Percentiles rank a stretch among this genome's conserved stretches.
Evolutionary conservation across 2,113 vertebrate genomes (phyloP).

Genomic region (Chauna torquata): DNA sequence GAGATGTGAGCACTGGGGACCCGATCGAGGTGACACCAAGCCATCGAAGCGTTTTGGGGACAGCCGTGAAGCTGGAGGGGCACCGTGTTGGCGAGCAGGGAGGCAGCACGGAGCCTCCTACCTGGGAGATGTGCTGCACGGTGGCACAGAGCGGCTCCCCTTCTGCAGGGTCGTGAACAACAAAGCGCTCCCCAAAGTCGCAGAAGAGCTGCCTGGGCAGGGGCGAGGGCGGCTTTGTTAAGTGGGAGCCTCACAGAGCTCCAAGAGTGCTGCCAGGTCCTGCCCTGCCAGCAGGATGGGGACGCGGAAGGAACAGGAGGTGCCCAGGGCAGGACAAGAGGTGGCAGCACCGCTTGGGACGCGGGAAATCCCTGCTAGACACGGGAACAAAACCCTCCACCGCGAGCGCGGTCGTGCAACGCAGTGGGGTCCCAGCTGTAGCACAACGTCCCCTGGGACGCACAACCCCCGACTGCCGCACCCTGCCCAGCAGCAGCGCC

Average conservation of each 20-base stretch:
- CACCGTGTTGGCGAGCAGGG: neutral
- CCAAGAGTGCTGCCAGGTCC: neutral
- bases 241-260: neutral
- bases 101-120: constrained; percentile 19
- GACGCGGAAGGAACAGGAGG: neutral
- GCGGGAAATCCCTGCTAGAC: neutral
- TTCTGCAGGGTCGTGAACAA: constrained; percentile 75
- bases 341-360: neutral
- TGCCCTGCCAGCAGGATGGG: rapidly evolving
- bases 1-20: rapidly evolving
- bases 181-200: constrained; percentile 87
- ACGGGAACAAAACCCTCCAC: neutral
- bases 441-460: no score
- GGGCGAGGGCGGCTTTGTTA: rapidly evolving
- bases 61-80: no score
- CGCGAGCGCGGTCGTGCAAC: neutral
- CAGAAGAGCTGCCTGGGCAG: constrained; percentile 88
- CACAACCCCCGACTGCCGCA: no score
- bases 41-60: rapidly evolving
- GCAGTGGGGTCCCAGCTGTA: neutral
- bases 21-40: neutral
- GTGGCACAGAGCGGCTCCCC: constrained; percentile 62
- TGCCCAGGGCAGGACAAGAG: neutral
- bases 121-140: constrained; percentile 83
- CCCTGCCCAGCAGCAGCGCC: neutral